Percentiles rank a stretch among this genome's conserved stretches.
phyloP scores from a whole-genome alignment of 2,888 invertebrate species.

The Thecocarcelia acutangulata region DNA sequence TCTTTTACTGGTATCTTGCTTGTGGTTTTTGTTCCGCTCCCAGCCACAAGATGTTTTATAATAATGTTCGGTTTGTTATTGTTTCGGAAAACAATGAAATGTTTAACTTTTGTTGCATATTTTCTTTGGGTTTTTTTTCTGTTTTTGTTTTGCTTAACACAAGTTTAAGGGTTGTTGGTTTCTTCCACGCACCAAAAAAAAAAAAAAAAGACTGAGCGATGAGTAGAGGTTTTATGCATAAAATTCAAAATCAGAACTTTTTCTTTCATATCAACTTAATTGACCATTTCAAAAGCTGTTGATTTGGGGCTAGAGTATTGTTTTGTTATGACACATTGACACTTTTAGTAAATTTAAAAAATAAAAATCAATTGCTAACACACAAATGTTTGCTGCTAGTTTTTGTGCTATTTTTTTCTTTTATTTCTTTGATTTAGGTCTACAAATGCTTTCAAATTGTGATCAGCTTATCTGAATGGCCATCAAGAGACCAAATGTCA shows the following conservation, averaged over 20 bases:
- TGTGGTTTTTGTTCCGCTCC: neutral
- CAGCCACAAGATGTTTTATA: conserved; percentile 16
- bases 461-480: neutral
- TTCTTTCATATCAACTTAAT: conserved; percentile 3
- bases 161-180: neutral
- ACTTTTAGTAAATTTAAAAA: conserved; percentile 1
- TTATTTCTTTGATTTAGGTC: too few relatives aligned
- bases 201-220: neutral
- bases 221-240: neutral
- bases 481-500: conserved; percentile 20
- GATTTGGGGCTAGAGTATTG: conserved; percentile 14
- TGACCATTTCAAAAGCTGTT: conserved; percentile 2
- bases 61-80: neutral
- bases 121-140: neutral
- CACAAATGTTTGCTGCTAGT: too few relatives aligned
- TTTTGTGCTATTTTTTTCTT: neutral
- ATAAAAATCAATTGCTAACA: too few relatives aligned
- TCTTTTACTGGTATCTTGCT: neutral
- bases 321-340: conserved; percentile 33
- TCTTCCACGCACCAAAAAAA: too few relatives aligned
- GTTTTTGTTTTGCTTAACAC: neutral
- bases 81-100: neutral
- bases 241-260: neutral
- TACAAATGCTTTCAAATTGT: neutral
- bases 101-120: conserved; percentile 7